Evolutionary conservation across 2,797 vertebrate species (phyloP).

Genomic region (Jordanella pulchra): DNA sequence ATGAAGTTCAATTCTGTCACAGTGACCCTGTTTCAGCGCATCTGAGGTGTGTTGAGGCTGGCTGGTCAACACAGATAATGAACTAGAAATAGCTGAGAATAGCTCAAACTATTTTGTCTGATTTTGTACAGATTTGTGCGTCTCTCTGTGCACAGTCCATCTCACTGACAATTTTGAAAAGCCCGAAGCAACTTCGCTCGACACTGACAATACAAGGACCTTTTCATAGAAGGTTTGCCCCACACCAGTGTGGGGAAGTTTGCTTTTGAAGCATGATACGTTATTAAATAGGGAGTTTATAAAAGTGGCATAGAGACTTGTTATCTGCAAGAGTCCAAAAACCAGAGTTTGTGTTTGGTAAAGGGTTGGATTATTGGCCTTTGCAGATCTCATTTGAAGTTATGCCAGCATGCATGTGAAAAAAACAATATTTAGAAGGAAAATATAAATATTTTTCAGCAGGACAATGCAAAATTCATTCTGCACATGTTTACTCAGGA

Average conservation of each 20-base stretch:
- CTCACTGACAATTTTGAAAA: constrained; percentile 12
- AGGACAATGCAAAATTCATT: not conserved
- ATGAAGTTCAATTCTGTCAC: constrained; percentile 49
- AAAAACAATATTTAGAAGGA: not conserved
- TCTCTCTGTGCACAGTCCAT: constrained; percentile 17
- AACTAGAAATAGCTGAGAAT: not conserved
- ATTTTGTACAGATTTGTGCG: constrained; percentile 25
- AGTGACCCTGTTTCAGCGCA: constrained; percentile 48
- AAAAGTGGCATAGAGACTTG: not conserved
- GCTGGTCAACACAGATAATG: constrained; percentile 27
- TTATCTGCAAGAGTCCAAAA: not conserved
- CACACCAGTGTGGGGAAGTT: not conserved
- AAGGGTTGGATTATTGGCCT: not conserved
- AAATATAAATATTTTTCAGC: not conserved
- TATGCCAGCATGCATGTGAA: not conserved
- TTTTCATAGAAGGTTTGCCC: not conserved
- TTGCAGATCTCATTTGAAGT: not conserved
- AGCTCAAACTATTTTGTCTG: not conserved
- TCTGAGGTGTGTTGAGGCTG: constrained; percentile 40
- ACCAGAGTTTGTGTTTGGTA: not conserved
- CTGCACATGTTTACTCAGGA: not conserved
- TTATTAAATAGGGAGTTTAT: not conserved
- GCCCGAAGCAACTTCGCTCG: constrained; percentile 15
- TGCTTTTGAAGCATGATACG: not conserved
- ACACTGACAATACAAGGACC: constrained; percentile 1